Evolutionary conservation across 2,113 vertebrate genomes (phyloP), one percentile per base, ranked within the genome.

Genomic region (Coreoperca whiteheadi): DNA sequence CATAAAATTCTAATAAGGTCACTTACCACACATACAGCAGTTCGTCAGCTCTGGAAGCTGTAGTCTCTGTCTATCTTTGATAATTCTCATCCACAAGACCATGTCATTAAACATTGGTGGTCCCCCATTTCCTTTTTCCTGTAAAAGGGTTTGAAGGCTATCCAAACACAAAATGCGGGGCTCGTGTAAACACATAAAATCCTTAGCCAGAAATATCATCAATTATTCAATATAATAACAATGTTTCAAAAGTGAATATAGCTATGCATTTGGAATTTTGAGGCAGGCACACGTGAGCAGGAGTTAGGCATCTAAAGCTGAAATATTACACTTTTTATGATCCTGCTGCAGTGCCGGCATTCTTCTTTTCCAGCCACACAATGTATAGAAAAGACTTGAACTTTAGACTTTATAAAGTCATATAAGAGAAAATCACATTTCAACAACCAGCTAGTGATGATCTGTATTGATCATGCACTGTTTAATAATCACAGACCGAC

Each of bases 171-270:
- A 68, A 91, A 84, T 57, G 37, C 30, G 51, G 61, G 91, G 90
- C 84, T 90, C 88, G 89, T 90, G 93, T 94, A 95, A 96, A 96
- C 91, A 96, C 94, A 94, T 88, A 94, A 96, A 87, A 77, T 71
- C 54, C 72, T 59, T 77, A 50, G 30, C 61, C 76, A 88, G 77
- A 93, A 70, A 79, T 81, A 71, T 79, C 65, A 82, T 89, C 57
- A 88, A 90, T 85, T 79, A 87, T 87, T 88, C 64, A 85, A 60
- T 59, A 70, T 23, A 87, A 84, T 77, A 91, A 87, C 48, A 83
- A 6, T 61, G 74, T 84, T 87, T 79, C 57, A 60, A 67, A 69
- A 61, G 53, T 61, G 66, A 71, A 75, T 86, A 16, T 53, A 41
- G 53, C 67, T 32, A 60, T 32, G 30, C n/a, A 61, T 79, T 63